Conservation (phyloP, 2,888 invertebrate genomes). For the Epistrophe eligans region DNA sequence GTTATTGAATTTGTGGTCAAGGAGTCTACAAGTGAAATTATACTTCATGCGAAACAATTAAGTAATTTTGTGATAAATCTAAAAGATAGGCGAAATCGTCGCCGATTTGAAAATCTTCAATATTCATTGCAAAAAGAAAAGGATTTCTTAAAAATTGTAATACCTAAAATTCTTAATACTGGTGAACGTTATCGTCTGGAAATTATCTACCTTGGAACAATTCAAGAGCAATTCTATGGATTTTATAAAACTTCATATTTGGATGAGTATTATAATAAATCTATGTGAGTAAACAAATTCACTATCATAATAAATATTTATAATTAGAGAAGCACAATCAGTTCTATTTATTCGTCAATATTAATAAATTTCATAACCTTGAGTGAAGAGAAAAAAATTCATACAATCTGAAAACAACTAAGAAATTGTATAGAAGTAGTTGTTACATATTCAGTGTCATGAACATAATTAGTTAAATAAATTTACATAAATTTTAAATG, state of each 20-base stretch:
- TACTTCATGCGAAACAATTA: conserved; percentile 11
- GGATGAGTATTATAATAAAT: conserved; percentile 11
- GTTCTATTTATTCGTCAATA: not conserved
- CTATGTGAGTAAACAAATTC: conserved; percentile 10
- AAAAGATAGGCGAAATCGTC: not conserved
- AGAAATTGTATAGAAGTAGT: not conserved
- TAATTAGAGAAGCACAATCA: not conserved
- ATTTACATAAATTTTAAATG: no score
- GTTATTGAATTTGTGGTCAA: not conserved
- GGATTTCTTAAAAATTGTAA: not conserved
- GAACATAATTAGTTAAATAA: not conserved
- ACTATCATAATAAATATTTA: not conserved
- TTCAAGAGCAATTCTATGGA: not conserved
- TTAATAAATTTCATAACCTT: not conserved
- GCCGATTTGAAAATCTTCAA: conserved; percentile 6
- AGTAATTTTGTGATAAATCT: not conserved
- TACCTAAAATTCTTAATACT: not conserved
- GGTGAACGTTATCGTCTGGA: conserved; percentile 21
- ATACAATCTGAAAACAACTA: not conserved
- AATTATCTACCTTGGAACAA: not conserved
- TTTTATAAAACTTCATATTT: conserved; percentile 12
- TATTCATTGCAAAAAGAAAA: not conserved
- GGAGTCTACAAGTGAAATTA: not conserved
- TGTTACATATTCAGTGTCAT: not conserved
- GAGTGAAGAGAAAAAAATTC: not conserved